Evolutionary conservation across 2,797 vertebrate genomes (phyloP), one percentile per base, ranked within the genome.

Genomic region (Sebastes nivosus): DNA sequence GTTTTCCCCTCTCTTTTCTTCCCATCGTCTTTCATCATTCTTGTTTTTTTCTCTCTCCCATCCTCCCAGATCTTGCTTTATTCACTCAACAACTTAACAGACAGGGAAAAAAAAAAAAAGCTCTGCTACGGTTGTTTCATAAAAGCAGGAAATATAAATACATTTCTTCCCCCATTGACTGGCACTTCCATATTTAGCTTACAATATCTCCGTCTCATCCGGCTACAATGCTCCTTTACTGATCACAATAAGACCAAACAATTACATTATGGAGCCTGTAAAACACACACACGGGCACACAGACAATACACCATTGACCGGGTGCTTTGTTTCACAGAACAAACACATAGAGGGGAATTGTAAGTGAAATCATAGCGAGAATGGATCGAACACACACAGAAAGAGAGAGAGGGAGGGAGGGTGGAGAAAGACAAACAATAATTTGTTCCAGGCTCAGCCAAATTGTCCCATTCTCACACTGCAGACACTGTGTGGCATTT

Each of bases 61-160:
- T 79, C 67, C 79, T 57, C 69, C 68, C 59, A 86, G 78, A 80
- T 85, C 64, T 61, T 1, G 50, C 72, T 86, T 79, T 72, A 76
- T 85, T 87, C 80, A 18, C 55, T 46, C 30, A n/a, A 52, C 71
- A 71, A 46, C 73, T 36, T 50, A 36, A 54, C 74, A 89, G 59
- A 82, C 52, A 30, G 72, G 55, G 58, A 6, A 81, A 87, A 90
- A 76, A 38, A 36, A 38, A 57, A 36, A 65, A 27, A 65, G 22
- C 63, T 82, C 59, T 55, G 24, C 57, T 59, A 30, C 57, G 64
- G 74, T 79, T 25, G 63, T 50, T 82, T 88, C 67, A 92, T 89
- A 94, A 92, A 90, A 88, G 88, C 87, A 90, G 88, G 92, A 93
- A 94, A 92, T 86, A 85, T 85, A 91, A 91, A 89, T 88, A 86